A percentile compares a stretch with the other conserved stretches of the same genome.
Conservation (phyloP, 2,113 vertebrate species). For the Centropristis striata region DNA sequence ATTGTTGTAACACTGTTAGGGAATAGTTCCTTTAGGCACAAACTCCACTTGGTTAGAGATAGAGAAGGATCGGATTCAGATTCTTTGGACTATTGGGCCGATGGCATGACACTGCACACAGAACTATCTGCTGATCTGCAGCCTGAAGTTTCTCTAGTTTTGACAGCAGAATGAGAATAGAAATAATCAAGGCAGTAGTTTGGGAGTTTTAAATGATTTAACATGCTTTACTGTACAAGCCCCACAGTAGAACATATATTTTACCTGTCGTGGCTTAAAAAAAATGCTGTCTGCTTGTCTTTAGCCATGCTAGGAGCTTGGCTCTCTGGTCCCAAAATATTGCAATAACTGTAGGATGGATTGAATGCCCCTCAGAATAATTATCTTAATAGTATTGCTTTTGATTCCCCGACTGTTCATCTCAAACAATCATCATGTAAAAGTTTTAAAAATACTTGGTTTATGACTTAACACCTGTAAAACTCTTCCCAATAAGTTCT, state of each 20-base stretch:
- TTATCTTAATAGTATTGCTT: too few species aligned
- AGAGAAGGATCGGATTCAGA: too few species aligned
- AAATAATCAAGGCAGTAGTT: not conserved
- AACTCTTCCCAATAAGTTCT: not conserved
- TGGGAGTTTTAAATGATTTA: not conserved
- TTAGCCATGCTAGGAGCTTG: not conserved
- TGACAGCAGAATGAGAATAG: conserved; percentile 1
- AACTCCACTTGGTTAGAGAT: too few species aligned
- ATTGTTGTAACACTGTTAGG: too few species aligned
- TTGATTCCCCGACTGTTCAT: not conserved
- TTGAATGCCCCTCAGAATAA: not conserved
- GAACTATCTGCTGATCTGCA: not conserved
- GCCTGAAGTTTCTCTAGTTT: not conserved
- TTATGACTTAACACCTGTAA: not conserved
- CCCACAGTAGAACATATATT: conserved; percentile 10
- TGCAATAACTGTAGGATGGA: not conserved
- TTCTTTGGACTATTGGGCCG: too few species aligned
- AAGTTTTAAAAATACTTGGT: not conserved
- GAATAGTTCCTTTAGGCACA: too few species aligned
- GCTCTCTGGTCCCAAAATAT: not conserved
- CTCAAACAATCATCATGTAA: not conserved
- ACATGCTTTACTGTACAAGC: not conserved
- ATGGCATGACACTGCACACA: not conserved
- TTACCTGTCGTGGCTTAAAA: not conserved
- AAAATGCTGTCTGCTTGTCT: not conserved